Evolutionary conservation across 2,888 invertebrate genomes (phyloP).

Genomic region (Ecdyonurus torrentis): DNA sequence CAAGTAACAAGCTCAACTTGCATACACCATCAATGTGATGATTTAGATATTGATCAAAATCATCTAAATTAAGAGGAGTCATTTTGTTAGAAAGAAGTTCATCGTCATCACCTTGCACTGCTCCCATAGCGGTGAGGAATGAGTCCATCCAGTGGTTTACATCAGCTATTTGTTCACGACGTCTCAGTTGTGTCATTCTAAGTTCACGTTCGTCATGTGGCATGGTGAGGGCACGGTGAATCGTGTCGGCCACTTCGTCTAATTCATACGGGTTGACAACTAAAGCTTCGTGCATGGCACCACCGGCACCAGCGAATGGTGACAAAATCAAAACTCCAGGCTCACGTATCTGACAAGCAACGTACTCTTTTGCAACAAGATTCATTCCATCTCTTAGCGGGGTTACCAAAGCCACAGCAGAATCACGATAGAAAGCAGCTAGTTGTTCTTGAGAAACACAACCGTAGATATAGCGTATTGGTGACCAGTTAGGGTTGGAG

Average conservation of each 20-base stretch:
- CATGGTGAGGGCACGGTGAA: conserved; percentile 77
- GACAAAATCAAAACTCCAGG: conserved; percentile 77
- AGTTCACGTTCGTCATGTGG: conserved; percentile 74
- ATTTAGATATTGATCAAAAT: conserved; percentile 75
- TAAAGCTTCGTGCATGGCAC: conserved; percentile 86
- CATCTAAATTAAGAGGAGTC: conserved; percentile 80
- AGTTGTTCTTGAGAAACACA: conserved; percentile 74
- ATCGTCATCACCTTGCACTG: conserved; percentile 43
- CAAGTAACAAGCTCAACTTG: conserved; percentile 65
- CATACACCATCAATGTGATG: conserved; percentile 38
- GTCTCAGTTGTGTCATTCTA: conserved; percentile 68
- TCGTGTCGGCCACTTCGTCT: conserved; percentile 71
- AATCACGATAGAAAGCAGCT: conserved; percentile 72
- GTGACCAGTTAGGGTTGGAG: conserved; percentile 84
- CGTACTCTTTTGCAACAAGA: conserved; percentile 82
- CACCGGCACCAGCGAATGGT: conserved; percentile 82
- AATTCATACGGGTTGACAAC: conserved; percentile 81
- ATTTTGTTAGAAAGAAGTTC: conserved; percentile 67
- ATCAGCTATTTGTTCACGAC: conserved; percentile 65
- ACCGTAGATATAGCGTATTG: conserved; percentile 77
- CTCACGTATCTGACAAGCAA: conserved; percentile 76
- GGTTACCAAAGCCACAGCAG: conserved; percentile 73
- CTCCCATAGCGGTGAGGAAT: conserved; percentile 76
- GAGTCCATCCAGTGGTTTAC: conserved; percentile 80
- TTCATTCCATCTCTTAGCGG: conserved; percentile 81